Conservation (phyloP, 2,888 invertebrate genomes). For the Drosophila mayaguana region DNA sequence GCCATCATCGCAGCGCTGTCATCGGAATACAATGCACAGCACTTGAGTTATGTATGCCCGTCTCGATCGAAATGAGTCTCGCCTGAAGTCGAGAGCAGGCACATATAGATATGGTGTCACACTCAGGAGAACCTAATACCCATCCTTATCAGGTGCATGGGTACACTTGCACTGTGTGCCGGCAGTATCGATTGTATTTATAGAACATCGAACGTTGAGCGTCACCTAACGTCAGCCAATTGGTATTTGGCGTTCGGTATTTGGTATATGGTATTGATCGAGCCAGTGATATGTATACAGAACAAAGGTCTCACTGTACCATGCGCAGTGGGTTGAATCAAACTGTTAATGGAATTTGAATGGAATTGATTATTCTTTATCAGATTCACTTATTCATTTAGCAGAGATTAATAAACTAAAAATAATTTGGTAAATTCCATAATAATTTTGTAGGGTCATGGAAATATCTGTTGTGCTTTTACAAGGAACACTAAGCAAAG, state of each 20-base stretch:
- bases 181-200: conserved; percentile 22
- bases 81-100: neutral
- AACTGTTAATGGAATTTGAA: neutral
- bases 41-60: conserved; percentile 31
- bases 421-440: neutral
- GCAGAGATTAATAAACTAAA: neutral
- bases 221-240: conserved; percentile 23
- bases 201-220: conserved; percentile 19
- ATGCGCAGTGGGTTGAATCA: neutral
- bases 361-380: neutral
- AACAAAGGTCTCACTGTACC: neutral
- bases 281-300: conserved; percentile 4
- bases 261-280: conserved; percentile 48
- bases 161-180: conserved; percentile 1
- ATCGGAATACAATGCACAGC: conserved; percentile 49
- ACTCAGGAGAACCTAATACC: conserved; percentile 26
- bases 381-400: neutral
- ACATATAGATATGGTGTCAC: conserved; percentile 16
- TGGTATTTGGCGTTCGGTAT: conserved; percentile 36
- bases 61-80: conserved; percentile 35
- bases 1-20: conserved; percentile 41
- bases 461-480: neutral
- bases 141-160: conserved; percentile 45
- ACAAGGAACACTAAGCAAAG: neutral
- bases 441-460: neutral